Evolutionary conservation across 64 coral and sea anemone species (phyloP).

Genomic region (Dendrophyllia cribrosa): DNA sequence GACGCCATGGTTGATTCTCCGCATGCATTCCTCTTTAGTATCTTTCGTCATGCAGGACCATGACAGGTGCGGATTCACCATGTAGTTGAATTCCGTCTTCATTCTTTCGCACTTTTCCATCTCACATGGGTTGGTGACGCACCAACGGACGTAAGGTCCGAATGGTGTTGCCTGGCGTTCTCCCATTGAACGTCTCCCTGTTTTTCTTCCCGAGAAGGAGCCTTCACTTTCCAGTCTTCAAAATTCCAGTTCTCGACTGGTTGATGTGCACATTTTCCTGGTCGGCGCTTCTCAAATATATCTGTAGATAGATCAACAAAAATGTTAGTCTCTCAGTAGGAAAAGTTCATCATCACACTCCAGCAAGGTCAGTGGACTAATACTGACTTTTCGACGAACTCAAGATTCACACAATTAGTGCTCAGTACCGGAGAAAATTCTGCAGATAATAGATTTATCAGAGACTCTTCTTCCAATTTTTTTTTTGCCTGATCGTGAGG

Average conservation of each 20-base stretch:
- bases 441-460: no score
- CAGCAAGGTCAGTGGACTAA: no score
- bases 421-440: no score
- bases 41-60: constrained; percentile 63
- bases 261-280: neutral
- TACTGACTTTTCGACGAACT: no score
- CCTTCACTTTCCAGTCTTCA: neutral
- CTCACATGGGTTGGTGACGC: constrained; percentile 43
- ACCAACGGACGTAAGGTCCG: neutral
- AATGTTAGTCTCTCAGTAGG: no score
- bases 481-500: no score
- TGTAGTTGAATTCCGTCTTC: constrained; percentile 72
- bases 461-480: no score
- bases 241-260: neutral
- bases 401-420: no score
- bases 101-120: constrained; percentile 76
- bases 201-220: neutral
- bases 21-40: constrained; percentile 33
- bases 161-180: neutral
- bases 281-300: no score
- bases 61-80: constrained; percentile 6
- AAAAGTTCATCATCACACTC: no score
- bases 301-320: no score
- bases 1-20: constrained; percentile 12
- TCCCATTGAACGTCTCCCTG: neutral